A percentile compares a stretch with the other conserved stretches of the same genome.
Evolutionary conservation across 2,888 invertebrate genomes (phyloP).

Genomic region (Gandaritis pyraliata): DNA sequence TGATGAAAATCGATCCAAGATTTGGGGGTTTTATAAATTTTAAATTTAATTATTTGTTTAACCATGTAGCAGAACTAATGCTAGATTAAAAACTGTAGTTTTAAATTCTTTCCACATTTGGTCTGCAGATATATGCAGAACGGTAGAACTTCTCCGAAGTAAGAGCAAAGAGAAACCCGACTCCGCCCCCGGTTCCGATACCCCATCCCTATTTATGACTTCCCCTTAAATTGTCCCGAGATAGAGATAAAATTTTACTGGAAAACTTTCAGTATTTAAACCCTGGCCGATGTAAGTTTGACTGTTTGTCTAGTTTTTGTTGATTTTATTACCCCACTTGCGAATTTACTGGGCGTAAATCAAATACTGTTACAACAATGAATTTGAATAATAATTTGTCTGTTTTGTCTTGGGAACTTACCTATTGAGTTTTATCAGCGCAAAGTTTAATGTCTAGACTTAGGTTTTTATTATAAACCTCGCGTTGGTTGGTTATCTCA

Average conservation of each 20-base stretch:
- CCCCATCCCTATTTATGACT: conserved; percentile 53
- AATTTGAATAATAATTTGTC: conserved; percentile 16
- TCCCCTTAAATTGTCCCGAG: conserved; percentile 51
- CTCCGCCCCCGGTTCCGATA: conserved; percentile 11
- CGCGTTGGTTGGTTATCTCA: too few relatives aligned
- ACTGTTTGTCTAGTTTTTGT: conserved; percentile 43
- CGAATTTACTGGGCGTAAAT: conserved; percentile 27
- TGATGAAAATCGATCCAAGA: too few relatives aligned
- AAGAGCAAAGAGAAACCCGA: conserved; percentile 2
- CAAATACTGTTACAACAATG: conserved; percentile 19
- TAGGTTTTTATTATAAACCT: too few relatives aligned
- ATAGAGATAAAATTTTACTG: conserved; percentile 50
- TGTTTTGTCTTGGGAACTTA: conserved; percentile 10
- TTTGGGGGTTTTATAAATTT: too few relatives aligned
- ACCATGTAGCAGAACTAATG: too few relatives aligned
- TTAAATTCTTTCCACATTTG: background rate
- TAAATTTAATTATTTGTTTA: too few relatives aligned
- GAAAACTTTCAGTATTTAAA: conserved; percentile 44
- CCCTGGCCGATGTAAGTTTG: conserved; percentile 36
- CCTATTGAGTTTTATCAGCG: background rate
- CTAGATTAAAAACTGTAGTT: background rate
- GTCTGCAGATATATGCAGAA: conserved; percentile 7
- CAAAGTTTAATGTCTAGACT: background rate
- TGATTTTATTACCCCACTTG: conserved; percentile 38
- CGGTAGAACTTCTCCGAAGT: background rate